Evolutionary conservation across 2,888 invertebrate genomes (phyloP), one percentile per base, ranked within the genome.

Genomic region (Craniophora ligustri): DNA sequence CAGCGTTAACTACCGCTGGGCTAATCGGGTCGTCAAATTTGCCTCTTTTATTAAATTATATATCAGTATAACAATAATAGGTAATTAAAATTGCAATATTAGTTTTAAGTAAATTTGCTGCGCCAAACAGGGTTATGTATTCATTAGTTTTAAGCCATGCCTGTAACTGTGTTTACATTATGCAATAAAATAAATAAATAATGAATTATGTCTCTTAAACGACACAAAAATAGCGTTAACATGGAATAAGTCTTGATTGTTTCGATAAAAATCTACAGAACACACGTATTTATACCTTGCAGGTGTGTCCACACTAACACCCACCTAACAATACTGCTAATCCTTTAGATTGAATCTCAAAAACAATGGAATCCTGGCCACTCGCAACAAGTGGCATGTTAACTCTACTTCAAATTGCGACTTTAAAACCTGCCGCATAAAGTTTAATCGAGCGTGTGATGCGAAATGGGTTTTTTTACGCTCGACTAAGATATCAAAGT

Each of bases 291-390:
- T 35, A 10, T 19, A 48, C 19, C 28, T 42, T 19, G 41, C 38
- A 54, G 40, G 31, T 61, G 58, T 50, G 44, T 50, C 40, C 40
- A 1, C 53, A 45, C 54, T 51, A 47, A 58, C 32, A 35, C 49
- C 56, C 61, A 36, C 58, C 62, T 63, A 67, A 75, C 68, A 76
- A 71, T 65, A 64, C 62, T 42, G 50, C 64, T 79, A 79, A 79
- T 77, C 76, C 72, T 59, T 68, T 65, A 76, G 75, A 78, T 73
- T 72, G 67, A 73, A 78, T 78, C 73, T 69, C 63, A 62, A 57
- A n/a, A 56, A 68, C 62, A 69, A 78, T 58, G 46, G 55, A 60
- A 66, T 64, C 39, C 57, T 48, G 46, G 54, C 39, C n/a, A 34
- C 26, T 66, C 54, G 66, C 77, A 79, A 79, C 79, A 79, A 73